A percentile compares a stretch with the other conserved stretches of the same genome.
Evolutionary conservation across 2,113 vertebrate species (phyloP).

Genomic region (Chionodraco myersi): DNA sequence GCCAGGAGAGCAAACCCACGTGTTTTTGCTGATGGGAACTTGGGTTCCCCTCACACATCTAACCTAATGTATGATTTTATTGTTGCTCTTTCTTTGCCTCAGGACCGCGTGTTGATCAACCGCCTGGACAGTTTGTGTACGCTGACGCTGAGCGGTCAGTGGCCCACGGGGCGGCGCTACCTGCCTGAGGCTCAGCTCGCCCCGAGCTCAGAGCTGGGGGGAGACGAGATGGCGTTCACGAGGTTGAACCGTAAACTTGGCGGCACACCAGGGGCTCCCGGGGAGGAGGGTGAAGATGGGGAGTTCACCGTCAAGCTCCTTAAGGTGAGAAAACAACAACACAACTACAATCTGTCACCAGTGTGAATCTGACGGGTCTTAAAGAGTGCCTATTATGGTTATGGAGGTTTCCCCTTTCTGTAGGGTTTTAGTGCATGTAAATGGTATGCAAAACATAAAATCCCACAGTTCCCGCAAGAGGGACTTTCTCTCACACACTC

Average conservation of each 20-base stretch:
- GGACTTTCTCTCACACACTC: too few species aligned
- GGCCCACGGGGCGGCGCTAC: slow-evolving; percentile 87
- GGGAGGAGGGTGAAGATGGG: slow-evolving; percentile 77
- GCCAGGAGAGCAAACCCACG: too few species aligned
- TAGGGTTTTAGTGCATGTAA: too few species aligned
- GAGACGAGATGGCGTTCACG: slow-evolving; percentile 75
- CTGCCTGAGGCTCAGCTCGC: slow-evolving; percentile 78
- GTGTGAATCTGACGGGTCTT: too few species aligned
- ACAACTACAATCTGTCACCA: too few species aligned
- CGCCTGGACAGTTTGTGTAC: slow-evolving; percentile 90
- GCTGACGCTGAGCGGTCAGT: slow-evolving; percentile 88
- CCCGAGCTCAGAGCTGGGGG: slow-evolving; percentile 58
- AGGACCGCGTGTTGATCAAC: slow-evolving; percentile 93
- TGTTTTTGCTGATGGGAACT: too few species aligned
- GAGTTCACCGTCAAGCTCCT: slow-evolving; percentile 87
- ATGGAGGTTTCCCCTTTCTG: too few species aligned
- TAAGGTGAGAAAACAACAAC: slow-evolving; percentile 70
- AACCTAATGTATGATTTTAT: too few species aligned
- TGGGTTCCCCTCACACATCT: too few species aligned
- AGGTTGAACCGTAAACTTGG: slow-evolving; percentile 77
- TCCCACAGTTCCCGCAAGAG: too few species aligned
- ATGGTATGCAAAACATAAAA: too few species aligned
- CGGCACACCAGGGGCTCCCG: slow-evolving; percentile 48
- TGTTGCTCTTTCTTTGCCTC: slow-evolving; percentile 8
- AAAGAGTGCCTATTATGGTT: too few species aligned